Evolutionary conservation across 2,888 invertebrate species (phyloP), one percentile per base, ranked within the genome.

Genomic region (Drosophila monieri): DNA sequence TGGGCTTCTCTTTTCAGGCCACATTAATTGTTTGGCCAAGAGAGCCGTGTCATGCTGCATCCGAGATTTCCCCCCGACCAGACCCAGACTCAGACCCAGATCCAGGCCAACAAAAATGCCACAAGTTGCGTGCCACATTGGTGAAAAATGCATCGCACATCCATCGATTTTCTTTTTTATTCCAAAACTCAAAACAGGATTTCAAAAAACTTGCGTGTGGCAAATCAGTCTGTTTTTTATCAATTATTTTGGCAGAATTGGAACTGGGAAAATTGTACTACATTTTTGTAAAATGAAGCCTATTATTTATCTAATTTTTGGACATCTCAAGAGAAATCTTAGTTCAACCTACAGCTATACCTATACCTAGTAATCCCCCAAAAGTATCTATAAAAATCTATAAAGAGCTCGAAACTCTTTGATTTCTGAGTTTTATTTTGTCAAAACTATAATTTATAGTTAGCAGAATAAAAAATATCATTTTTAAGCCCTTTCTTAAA

Each of bases 1-100:
- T 80, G 70, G 77, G 55, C 67, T 84, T 80, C 56, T 71, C 54
- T 58, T 78, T 73, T 39, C 57, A 35, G 58, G 39, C 51, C 32
- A 56, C 66, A 52, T 56, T 69, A 57, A 58, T 55, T 65, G 55
- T 14, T 60, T 58, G 51, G 23, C 48, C 15, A 15, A 39, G 43
- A 65, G 55, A 65, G 59, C 18, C 61, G 32, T 35, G 66, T 56
- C 66, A 65, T 66, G 56, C 48, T 18, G 65, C 12, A 8, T 12
- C 35, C 15, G 35, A 35, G 61, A 43, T 61, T 64, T 64, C 37
- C 52, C 35, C 25, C 15, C n/a, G n/a, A n/a, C n/a, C n/a, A n/a
- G n/a, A n/a, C n/a, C n/a, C n/a, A n/a, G n/a, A n/a, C n/a, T n/a
- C n/a, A n/a, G n/a, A n/a, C n/a, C n/a, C n/a, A n/a, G n/a, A n/a